Base-by-base conservation (phyloP, 2,113 vertebrate genomes). In the Axis porcinus region DNA sequence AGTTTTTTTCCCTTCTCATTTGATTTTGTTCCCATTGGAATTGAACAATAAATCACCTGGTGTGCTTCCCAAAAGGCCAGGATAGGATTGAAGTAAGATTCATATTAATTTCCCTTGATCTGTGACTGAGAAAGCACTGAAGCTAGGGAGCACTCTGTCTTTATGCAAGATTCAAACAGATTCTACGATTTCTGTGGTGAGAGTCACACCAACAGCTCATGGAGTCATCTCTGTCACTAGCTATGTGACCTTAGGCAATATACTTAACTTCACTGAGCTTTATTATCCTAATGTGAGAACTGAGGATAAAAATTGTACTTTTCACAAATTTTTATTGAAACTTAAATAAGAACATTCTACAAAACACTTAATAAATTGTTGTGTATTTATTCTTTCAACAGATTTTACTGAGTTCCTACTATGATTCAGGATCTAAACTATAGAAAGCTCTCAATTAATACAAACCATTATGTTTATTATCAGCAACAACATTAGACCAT, bases 261-360 rank as follows among this genome's bases (percentile, higher is more conserved):
- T 19, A 92, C 4, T 52, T 86, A 82, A 76, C 1, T 8, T 88
- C 14, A 58, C 40, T 57, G 30, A 87, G 4, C 13, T 94, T 95
- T 89, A 70, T 74, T 95, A 93, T 88, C 64, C 25, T 86, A 45
- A 57, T 50, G 13, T 97, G 45, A 93, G 30, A 96, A 97, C 30
- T 47, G 4, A n/a, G 12, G 3, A 54, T 60, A 84, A 96, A 91
- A 79, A 58, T 43, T 57, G 0, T 93, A n/a, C 8, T 33, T 94
- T 95, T 91, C 55, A 57, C 21, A 60, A 79, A 93, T 85, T 25
- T 88, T 25, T 82, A 93, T 54, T 93, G 17, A 89, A n/a, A 74
- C 23, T 85, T 84, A 85, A 93, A 74, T 83, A 33, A 87, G 7
- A 95, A 81, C 6, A 79, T 33, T 85, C 19, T 82, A 50, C 43